Conservation (phyloP, 2,888 invertebrate species). For the Metalampra italica region DNA sequence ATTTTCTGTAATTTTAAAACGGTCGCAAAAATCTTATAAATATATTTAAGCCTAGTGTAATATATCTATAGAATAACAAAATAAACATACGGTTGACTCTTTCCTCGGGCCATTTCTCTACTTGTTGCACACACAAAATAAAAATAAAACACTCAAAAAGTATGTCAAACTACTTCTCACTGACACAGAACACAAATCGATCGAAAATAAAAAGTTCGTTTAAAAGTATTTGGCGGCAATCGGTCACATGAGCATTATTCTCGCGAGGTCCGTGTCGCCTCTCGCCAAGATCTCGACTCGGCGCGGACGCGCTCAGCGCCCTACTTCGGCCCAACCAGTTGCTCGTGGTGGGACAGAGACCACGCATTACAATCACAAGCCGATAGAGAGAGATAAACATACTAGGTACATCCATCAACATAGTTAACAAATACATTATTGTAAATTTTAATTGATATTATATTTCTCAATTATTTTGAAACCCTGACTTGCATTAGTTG, state of each 20-base stretch:
- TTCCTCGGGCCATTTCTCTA: conserved; percentile 58
- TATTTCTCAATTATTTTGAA: conserved; percentile 2
- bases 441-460: not conserved
- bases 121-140: conserved; percentile 30
- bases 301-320: conserved; percentile 62
- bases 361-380: conserved; percentile 25
- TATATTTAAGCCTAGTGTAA: not conserved
- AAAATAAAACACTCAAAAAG: conserved; percentile 32
- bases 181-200: conserved; percentile 45
- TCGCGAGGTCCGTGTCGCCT: conserved; percentile 67
- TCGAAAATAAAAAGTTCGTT: conserved; percentile 42
- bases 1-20: not conserved
- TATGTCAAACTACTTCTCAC: conserved; percentile 24
- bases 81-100: conserved; percentile 56
- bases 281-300: conserved; percentile 72
- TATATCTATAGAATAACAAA: conserved; percentile 11
- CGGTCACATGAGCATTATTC: conserved; percentile 68
- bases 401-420: conserved; percentile 1
- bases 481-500: conserved; percentile 1
- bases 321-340: conserved; percentile 70
- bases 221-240: conserved; percentile 62
- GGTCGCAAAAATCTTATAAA: not conserved
- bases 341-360: conserved; percentile 60
- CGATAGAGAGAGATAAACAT: conserved; percentile 36
- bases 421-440: too few species aligned